Evolutionary conservation across 2,113 vertebrate genomes (phyloP).

Genomic region (Neofelis nebulosa): DNA sequence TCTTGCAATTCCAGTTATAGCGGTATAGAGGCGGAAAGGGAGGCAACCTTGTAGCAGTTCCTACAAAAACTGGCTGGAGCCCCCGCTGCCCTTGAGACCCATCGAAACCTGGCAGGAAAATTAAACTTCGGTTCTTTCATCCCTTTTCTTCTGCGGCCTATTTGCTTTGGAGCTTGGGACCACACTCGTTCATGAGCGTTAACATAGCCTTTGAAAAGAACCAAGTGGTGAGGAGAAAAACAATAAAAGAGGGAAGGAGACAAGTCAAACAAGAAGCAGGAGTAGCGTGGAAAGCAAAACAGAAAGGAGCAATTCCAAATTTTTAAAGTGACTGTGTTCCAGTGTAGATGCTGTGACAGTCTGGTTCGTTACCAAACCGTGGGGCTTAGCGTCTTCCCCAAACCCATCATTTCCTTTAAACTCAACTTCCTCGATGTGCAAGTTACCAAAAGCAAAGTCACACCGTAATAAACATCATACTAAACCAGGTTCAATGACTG

Average conservation of each 20-base stretch:
- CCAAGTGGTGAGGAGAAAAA: conserved; percentile 42
- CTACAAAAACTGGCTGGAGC: background rate
- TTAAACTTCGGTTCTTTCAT: conserved; percentile 41
- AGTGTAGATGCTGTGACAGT: background rate
- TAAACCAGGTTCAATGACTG: conserved; percentile 3
- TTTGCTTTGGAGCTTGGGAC: conserved; percentile 58
- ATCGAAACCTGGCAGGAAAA: conserved; percentile 57
- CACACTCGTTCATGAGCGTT: conserved; percentile 40
- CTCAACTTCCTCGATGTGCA: background rate
- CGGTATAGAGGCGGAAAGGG: background rate
- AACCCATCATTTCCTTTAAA: conserved; percentile 28
- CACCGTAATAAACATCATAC: conserved; percentile 27
- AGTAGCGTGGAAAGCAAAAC: background rate
- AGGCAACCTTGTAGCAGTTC: background rate
- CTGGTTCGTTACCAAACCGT: background rate
- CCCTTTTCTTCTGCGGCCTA: conserved; percentile 34
- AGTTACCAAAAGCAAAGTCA: conserved; percentile 47
- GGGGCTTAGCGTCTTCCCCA: background rate
- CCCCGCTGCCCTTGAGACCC: background rate
- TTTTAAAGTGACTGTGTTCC: background rate
- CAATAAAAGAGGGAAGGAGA: background rate
- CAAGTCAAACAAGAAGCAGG: background rate
- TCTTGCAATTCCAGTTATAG: background rate
- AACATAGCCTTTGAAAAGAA: conserved; percentile 58
- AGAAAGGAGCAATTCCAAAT: background rate